Percentiles rank a stretch among this genome's conserved stretches.
Conservation (phyloP, 1,140 invertebrate species). For the Maconellicoccus hirsutus region DNA sequence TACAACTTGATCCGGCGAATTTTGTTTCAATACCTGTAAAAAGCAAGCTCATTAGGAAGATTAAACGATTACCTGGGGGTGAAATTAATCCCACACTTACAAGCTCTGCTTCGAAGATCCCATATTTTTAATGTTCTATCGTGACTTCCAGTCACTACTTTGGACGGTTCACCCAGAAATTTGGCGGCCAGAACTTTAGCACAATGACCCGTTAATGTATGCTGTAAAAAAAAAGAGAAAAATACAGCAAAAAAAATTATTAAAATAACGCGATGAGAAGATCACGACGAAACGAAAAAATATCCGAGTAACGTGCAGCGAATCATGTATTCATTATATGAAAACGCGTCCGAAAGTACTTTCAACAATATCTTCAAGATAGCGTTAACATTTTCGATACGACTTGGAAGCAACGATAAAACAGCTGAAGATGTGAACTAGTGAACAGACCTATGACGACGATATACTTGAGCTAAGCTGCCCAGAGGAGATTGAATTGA, state of each 20-base stretch:
- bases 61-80: not conserved
- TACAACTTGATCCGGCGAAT: conserved; percentile 92
- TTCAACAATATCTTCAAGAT: not conserved
- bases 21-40: conserved; percentile 80
- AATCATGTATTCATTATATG: not conserved
- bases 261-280: conserved; percentile 1
- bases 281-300: no score
- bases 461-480: no score
- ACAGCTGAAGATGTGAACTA: no score
- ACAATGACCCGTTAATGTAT: conserved; percentile 91
- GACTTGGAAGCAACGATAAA: no score
- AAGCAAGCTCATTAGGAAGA: conserved; percentile 16
- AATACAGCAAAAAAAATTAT: not conserved
- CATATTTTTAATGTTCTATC: conserved; percentile 95
- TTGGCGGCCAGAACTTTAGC: conserved; percentile 90
- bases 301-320: not conserved
- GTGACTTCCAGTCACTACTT: conserved; percentile 86
- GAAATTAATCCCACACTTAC: conserved; percentile 48
- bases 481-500: no score
- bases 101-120: conserved; percentile 85
- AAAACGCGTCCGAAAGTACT: not conserved
- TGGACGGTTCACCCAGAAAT: conserved; percentile 76
- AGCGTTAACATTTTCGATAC: not conserved
- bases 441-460: no score
- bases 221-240: conserved; percentile 50